Evolutionary conservation across 1,140 invertebrate genomes (phyloP).

Genomic region (Chelonus insularis): DNA sequence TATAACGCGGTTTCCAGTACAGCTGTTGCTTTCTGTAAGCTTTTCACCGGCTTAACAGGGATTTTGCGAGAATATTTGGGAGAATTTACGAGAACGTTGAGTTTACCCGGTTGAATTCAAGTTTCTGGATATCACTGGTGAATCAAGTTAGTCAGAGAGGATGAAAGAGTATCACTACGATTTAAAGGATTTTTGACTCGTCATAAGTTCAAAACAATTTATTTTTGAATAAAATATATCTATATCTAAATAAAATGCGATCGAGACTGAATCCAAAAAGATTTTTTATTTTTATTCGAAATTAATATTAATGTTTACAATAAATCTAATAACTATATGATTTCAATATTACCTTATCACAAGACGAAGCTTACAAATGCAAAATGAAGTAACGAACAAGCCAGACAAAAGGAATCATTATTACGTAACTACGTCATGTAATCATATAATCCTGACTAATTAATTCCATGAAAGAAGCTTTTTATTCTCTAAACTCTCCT

Average conservation of each 20-base stretch:
- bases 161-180: neutral
- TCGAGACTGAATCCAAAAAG: too few relatives aligned
- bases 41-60: conserved; percentile 3
- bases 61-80: neutral
- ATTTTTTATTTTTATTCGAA: too few relatives aligned
- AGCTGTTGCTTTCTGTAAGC: conserved; percentile 5
- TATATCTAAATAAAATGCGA: neutral
- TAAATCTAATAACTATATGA: neutral
- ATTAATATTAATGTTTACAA: too few relatives aligned
- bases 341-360: too few relatives aligned
- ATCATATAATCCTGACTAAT: too few relatives aligned
- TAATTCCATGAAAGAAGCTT: too few relatives aligned
- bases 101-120: conserved; percentile 2
- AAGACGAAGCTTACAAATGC: too few relatives aligned
- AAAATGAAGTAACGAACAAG: neutral
- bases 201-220: neutral
- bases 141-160: neutral
- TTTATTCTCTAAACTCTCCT: too few relatives aligned
- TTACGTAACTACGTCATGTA: neutral
- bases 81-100: neutral
- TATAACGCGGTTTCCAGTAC: conserved; percentile 14
- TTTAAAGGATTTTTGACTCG: neutral
- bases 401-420: neutral
- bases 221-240: neutral
- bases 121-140: neutral